Evolutionary conservation across 2,113 vertebrate species (phyloP).

Genomic region (Caranx melampygus): DNA sequence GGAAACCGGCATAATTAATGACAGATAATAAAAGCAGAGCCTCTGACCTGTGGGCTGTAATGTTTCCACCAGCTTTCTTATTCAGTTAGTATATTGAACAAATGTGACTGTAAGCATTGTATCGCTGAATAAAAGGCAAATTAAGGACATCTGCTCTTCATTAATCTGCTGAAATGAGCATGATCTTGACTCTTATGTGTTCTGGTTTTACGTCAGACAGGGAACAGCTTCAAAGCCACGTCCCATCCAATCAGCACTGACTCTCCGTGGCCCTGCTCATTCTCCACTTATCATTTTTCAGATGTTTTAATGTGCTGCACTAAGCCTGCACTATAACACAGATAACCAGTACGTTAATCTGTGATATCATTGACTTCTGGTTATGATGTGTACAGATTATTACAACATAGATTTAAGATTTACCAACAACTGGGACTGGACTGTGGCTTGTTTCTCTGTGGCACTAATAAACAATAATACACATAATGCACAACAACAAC

Average conservation of each 20-base stretch:
- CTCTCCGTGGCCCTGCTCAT: background rate
- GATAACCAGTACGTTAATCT: background rate
- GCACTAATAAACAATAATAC: background rate
- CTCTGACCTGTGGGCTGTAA: background rate
- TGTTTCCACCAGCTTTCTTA: background rate
- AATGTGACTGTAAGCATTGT: background rate
- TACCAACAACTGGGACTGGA: background rate
- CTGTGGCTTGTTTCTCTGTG: background rate
- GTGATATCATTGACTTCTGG: background rate
- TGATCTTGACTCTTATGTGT: constrained; percentile 11
- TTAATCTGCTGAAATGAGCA: constrained; percentile 5
- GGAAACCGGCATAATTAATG: no score
- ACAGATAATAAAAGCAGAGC: background rate
- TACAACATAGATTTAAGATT: background rate
- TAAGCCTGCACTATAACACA: background rate
- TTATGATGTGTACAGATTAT: background rate
- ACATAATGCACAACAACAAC: background rate
- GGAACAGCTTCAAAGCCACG: constrained; percentile 31
- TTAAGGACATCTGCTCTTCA: constrained; percentile 10
- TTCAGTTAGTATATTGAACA: background rate
- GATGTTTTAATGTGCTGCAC: background rate
- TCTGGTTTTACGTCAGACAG: constrained; percentile 25
- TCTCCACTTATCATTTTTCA: background rate
- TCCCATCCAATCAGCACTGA: background rate
- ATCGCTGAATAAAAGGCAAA: background rate